Conservation (phyloP, 2,888 invertebrate species). For the Mellilla xanthometata region DNA sequence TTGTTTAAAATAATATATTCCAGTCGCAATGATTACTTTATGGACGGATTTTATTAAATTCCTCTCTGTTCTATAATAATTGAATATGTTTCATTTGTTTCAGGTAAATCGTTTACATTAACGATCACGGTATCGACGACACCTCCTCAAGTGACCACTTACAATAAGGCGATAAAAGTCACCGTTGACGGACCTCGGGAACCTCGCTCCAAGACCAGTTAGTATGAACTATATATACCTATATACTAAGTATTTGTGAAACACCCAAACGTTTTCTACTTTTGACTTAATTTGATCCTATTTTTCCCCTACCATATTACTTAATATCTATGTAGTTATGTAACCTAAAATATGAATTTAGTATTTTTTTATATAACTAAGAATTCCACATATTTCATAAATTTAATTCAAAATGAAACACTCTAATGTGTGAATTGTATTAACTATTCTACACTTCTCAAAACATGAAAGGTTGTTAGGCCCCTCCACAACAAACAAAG, state of each 20-base stretch:
- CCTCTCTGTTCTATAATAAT: background rate
- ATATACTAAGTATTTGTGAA: too few relatives aligned
- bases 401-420: too few relatives aligned
- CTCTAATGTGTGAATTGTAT: conserved; percentile 7
- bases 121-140: conserved; percentile 97
- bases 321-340: too few relatives aligned
- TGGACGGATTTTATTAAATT: too few relatives aligned
- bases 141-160: conserved; percentile 98
- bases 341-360: too few relatives aligned
- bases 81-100: conserved; percentile 43
- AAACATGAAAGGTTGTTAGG: conserved; percentile 55
- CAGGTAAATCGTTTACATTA: conserved; percentile 98
- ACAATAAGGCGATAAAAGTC: conserved; percentile 98
- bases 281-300: too few relatives aligned
- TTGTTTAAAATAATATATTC: conserved; percentile 33
- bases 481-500: conserved; percentile 56
- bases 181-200: conserved; percentile 98
- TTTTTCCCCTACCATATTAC: too few relatives aligned
- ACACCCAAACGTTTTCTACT: too few relatives aligned
- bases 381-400: too few relatives aligned
- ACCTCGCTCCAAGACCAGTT: conserved; percentile 94
- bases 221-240: conserved; percentile 43
- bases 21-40: too few relatives aligned
- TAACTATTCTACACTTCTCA: conserved; percentile 27
- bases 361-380: too few relatives aligned